Evolutionary conservation across 2,888 invertebrate species (phyloP).

Genomic region (Chrysotoxum bicinctum): DNA sequence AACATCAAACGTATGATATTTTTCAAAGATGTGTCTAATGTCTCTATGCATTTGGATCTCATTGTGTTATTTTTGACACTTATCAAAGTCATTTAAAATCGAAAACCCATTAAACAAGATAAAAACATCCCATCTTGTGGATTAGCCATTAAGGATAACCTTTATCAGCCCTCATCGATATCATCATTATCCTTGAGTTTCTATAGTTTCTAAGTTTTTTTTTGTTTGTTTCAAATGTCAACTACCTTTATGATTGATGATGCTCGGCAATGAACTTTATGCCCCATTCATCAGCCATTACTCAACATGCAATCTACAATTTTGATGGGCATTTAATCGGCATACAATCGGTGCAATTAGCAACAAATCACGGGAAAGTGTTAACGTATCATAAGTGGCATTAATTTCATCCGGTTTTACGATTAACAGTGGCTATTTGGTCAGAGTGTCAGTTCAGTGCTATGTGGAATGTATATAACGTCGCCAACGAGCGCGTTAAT

Average conservation of each 20-base stretch:
- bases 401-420: slow-evolving; percentile 53
- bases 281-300: slow-evolving; percentile 25
- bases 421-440: background rate
- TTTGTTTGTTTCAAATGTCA: slow-evolving; percentile 13
- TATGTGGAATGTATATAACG: background rate
- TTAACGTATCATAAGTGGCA: slow-evolving; percentile 47
- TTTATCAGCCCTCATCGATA: background rate
- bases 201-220: background rate
- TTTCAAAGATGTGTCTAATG: background rate
- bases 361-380: slow-evolving; percentile 32
- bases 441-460: background rate
- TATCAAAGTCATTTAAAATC: background rate
- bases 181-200: background rate
- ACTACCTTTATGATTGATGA: slow-evolving; percentile 45
- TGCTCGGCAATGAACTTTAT: slow-evolving; percentile 33
- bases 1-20: background rate
- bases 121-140: background rate
- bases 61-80: background rate
- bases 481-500: slow-evolving; percentile 31
- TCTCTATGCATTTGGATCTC: background rate
- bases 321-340: slow-evolving; percentile 29
- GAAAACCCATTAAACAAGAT: background rate
- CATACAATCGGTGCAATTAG: slow-evolving; percentile 48
- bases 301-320: slow-evolving; percentile 1
- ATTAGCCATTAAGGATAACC: background rate